Conservation (phyloP, 2,113 vertebrate species). For the Pogonocichla stellata region DNA sequence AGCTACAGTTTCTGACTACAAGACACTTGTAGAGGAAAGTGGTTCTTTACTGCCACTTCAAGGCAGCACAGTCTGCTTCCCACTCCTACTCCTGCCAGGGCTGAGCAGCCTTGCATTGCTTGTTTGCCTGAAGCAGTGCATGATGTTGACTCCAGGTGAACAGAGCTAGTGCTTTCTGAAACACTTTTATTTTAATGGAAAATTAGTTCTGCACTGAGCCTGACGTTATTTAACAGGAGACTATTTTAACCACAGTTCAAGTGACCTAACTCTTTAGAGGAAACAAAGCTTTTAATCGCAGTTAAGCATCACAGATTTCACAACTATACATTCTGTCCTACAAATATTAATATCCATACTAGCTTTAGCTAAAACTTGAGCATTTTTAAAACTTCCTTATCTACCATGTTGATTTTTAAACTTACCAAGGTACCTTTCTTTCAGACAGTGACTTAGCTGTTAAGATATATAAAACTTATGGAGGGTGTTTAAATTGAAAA, state of each 20-base stretch:
- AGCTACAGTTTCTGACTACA: neutral
- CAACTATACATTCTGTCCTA: neutral
- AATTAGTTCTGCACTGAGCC: neutral
- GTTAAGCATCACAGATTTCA: neutral
- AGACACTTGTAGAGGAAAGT: neutral
- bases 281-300: neutral
- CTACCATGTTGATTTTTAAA: neutral
- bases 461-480: neutral
- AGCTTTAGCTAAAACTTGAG: neutral
- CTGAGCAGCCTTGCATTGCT: neutral
- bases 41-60: neutral
- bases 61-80: neutral
- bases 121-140: neutral
- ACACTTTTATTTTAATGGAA: neutral
- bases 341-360: neutral
- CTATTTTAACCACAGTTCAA: neutral
- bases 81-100: neutral
- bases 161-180: neutral
- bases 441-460: neutral
- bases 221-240: neutral
- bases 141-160: neutral
- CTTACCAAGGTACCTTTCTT: neutral
- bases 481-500: neutral
- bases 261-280: neutral
- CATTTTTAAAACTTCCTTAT: neutral